phyloP scores from a whole-genome alignment of 2,888 invertebrate species.

The Aquatica leii region DNA sequence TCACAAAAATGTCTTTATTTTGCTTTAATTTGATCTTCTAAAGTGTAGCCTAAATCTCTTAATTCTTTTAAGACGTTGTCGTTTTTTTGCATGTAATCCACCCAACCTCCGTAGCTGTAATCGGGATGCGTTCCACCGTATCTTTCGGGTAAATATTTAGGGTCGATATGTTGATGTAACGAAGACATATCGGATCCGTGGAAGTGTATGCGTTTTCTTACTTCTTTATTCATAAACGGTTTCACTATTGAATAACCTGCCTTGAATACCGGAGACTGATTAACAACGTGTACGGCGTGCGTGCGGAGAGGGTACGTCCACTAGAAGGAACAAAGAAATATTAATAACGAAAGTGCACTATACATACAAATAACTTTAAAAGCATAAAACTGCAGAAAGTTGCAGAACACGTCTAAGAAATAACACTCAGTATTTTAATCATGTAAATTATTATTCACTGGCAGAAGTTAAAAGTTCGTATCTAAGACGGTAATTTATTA shows the following conservation, averaged over 20 bases:
- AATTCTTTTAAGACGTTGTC: constrained; percentile 70
- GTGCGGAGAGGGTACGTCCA: constrained; percentile 78
- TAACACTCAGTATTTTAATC: too few species aligned
- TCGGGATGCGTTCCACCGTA: constrained; percentile 73
- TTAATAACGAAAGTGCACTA: background rate
- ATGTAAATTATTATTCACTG: too few species aligned
- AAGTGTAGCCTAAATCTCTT: constrained; percentile 64
- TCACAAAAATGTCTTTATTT: background rate
- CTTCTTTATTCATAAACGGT: constrained; percentile 73
- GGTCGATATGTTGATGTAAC: constrained; percentile 77
- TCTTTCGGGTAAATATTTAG: constrained; percentile 74
- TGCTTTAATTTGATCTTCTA: constrained; percentile 31
- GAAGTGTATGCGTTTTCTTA: constrained; percentile 70
- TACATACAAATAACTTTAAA: too few species aligned
- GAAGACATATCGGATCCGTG: constrained; percentile 78
- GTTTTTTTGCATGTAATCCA: constrained; percentile 69
- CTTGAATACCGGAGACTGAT: constrained; percentile 84
- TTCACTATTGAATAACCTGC: constrained; percentile 80
- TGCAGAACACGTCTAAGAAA: too few species aligned
- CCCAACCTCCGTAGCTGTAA: constrained; percentile 77
- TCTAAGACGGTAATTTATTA: too few species aligned
- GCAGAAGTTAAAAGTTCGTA: too few species aligned
- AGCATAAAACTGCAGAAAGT: too few species aligned
- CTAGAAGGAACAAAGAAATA: constrained; percentile 57
- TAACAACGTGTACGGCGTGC: constrained; percentile 78